Base-by-base conservation (phyloP, 2,113 vertebrate genomes). In the Chionomys nivalis region DNA sequence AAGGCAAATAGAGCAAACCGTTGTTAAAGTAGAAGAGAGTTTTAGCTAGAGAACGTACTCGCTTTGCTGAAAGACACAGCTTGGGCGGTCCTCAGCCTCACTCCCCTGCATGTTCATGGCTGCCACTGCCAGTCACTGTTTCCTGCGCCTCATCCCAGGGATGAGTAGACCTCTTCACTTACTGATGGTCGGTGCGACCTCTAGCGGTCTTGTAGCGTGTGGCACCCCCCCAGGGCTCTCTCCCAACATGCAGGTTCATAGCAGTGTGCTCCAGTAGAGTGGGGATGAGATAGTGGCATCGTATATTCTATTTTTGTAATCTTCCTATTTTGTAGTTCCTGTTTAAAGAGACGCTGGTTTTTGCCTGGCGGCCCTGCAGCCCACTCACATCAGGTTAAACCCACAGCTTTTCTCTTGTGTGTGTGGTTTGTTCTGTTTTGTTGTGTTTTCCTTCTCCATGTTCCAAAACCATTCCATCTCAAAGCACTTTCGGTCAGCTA, bases 401-500 rank as follows among this genome's bases (percentile, higher is more conserved):
- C 99, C 99, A 99, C 98, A 98, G 98, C 98, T 93, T 93, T 94
- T 96, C 73, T 33, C 68, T 66, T 26, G 33, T 66, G 87, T 52
- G 70, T 90, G 42, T 90, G 68, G 49, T 58, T 73, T 72, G 44
- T 85, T 42, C 61, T 85, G 82, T 89, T 72, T n/a, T 17, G 1
- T 39, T 19, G 31, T 36, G 2, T 79, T 78, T 90, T 82, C 97
- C 47, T 98, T 98, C 89, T 88, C 97, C 78, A 93, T 97, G 92
- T 99, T 99, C 98, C 98, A 98, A 98, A 98, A 98, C 98, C 99
- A 99, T 99, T 99, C 99, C 99, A 99, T 99, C 98, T 99, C 98
- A 98, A 98, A 99, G 99, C 99, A 99, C 99, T 99, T 99, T 99
- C 98, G 98, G 99, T 99, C 98, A 98, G 98, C 98, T 97, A 98